Percentiles rank a stretch among this genome's conserved stretches.
phyloP scores from a whole-genome alignment of 2,888 invertebrate genomes.

The Spisula solida region DNA sequence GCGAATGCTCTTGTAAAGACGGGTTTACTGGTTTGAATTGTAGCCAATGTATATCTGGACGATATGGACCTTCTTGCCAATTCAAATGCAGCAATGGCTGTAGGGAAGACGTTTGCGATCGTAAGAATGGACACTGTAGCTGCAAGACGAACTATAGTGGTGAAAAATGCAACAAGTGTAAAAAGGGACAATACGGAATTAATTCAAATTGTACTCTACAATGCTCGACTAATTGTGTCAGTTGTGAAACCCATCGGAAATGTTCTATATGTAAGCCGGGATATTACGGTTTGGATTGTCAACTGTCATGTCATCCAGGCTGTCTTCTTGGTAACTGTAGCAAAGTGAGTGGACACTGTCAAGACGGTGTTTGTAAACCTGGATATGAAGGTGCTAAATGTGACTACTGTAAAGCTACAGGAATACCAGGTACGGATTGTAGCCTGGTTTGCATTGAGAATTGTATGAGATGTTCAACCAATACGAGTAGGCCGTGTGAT shows the following conservation, averaged over 20 bases:
- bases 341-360: not conserved
- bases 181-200: not conserved
- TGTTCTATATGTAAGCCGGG: constrained; percentile 3
- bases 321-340: constrained; percentile 9
- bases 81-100: constrained; percentile 9
- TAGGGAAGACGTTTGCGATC: not conserved
- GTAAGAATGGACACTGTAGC: not conserved
- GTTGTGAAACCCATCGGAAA: not conserved
- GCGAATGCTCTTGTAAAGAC: not conserved
- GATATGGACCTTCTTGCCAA: constrained; percentile 12
- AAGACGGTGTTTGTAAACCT: not conserved
- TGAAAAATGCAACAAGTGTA: not conserved
- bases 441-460: not conserved
- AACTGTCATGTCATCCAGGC: not conserved
- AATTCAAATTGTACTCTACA: constrained; percentile 3
- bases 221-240: constrained; percentile 3
- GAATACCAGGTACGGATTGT: not conserved
- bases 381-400: constrained; percentile 17
- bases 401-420: not conserved
- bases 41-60: not conserved
- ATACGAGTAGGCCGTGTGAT: not conserved
- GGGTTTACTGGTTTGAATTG: constrained; percentile 23
- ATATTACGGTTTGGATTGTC: constrained; percentile 15
- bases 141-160: not conserved
- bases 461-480: too few relatives aligned